Percentiles rank a stretch among this genome's conserved stretches.
These are phyloP conservation scores for Acanthosoma haemorrhoidale DNA, from an alignment of 2,888 invertebrate genomes.

Conservation along the genomic window DNA sequence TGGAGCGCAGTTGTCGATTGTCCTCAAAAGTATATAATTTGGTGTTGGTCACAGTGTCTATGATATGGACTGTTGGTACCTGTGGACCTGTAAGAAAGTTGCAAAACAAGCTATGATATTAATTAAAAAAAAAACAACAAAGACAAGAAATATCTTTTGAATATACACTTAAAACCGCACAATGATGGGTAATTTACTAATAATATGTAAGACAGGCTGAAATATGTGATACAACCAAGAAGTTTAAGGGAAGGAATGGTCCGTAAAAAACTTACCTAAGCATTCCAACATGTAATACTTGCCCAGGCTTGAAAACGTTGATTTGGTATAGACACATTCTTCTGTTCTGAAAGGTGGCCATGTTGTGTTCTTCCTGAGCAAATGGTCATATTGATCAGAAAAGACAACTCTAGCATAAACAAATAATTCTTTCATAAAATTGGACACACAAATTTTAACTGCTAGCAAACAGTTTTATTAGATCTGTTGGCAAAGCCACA, in stretches of 20 bases:
- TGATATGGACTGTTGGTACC: conserved; percentile 61
- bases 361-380: conserved; percentile 7
- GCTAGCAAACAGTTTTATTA: too few relatives aligned
- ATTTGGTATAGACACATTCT: conserved; percentile 42
- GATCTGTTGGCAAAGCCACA: too few relatives aligned
- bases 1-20: conserved; percentile 59
- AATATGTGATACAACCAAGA: too few relatives aligned
- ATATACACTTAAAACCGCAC: too few relatives aligned
- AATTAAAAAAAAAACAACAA: background rate
- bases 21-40: conserved; percentile 62
- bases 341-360: conserved; percentile 33
- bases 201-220: too few relatives aligned
- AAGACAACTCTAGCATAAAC: too few relatives aligned
- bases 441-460: too few relatives aligned
- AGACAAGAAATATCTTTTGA: too few relatives aligned
- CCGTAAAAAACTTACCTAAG: conserved; percentile 51
- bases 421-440: too few relatives aligned
- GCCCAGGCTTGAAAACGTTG: conserved; percentile 42
- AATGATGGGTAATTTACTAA: too few relatives aligned
- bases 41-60: conserved; percentile 55
- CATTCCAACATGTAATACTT: conserved; percentile 67
- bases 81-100: conserved; percentile 52
- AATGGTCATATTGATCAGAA: background rate
- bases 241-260: too few relatives aligned
- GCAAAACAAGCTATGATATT: background rate